Evolutionary conservation across 1,140 invertebrate species (phyloP), one percentile per base, ranked within the genome.

Genomic region (Drosophila ironensis): DNA sequence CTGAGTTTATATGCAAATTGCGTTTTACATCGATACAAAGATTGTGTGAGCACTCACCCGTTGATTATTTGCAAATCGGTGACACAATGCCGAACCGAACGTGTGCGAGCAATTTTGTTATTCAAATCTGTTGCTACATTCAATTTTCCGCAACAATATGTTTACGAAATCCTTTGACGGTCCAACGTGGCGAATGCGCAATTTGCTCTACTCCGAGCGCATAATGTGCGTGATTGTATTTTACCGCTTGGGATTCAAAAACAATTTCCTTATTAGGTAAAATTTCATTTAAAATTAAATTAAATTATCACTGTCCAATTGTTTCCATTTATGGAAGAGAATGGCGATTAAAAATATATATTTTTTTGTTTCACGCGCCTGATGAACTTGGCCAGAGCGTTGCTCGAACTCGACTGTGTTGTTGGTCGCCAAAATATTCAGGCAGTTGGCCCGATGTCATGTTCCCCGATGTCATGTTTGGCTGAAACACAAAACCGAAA

Each of bases 341-440:
- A 11, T 25, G 16, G 24, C 54, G 50, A n/a, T 8, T 53, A 20
- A 19, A 17, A 54, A 22, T 24, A 20, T 9, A 19, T 52, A 14
- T 14, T 38, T 7, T 9, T 19, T 12, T 8, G 11, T 19, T 51
- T 51, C 28, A 44, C 69, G 51, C 63, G 71, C 66, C 41, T 66
- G 27, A 52, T 68, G 71, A 76, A 86, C 80, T 80, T 75, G 33
- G 38, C 54, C 57, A 60, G 54, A 59, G 71, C 81, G 75, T 72
- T 68, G 80, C 80, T 87, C 37, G 67, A 86, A 80, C 81, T 86
- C 80, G 81, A 86, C 80, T 86, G 81, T 72, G 69, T 78, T 78
- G 51, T 71, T 74, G 56, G 61, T 86, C 63, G 37, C 73, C 78
- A 53, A 82, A 82, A 84, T 53, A 66, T 78, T 73, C 69, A 84